phyloP scores from a whole-genome alignment of 2,888 invertebrate species.

The Podotricha telesiphe region DNA sequence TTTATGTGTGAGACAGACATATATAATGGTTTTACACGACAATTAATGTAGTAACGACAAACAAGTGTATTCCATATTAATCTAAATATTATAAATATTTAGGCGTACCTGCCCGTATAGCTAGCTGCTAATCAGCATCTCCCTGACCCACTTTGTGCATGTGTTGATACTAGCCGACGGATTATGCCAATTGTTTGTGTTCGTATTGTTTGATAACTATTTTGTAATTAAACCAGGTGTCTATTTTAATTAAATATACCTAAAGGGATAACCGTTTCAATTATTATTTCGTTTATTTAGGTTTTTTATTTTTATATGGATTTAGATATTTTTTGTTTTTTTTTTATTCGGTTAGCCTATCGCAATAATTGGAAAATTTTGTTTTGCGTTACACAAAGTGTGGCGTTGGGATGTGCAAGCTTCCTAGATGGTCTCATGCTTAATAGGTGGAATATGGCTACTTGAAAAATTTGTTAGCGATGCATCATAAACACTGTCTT shows the following conservation, averaged over 20 bases:
- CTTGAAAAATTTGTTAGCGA: too few species aligned
- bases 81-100: slow-evolving; percentile 36
- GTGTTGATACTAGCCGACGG: slow-evolving; percentile 23
- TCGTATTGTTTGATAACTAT: slow-evolving; percentile 27
- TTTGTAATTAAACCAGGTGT: slow-evolving; percentile 26
- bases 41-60: background rate
- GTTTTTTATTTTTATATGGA: background rate
- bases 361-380: too few species aligned
- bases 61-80: slow-evolving; percentile 11
- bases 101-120: slow-evolving; percentile 34
- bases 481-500: too few species aligned
- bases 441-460: too few species aligned
- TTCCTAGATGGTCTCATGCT: too few species aligned
- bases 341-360: background rate
- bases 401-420: background rate
- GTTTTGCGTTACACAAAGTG: background rate
- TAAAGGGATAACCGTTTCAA: background rate
- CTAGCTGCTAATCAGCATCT: slow-evolving; percentile 33
- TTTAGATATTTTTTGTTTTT: slow-evolving; percentile 1
- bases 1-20: background rate
- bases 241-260: background rate
- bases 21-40: background rate
- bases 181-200: slow-evolving; percentile 31
- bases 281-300: background rate
- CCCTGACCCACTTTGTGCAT: slow-evolving; percentile 42